These are phyloP conservation scores for Ennomos quercinarius DNA, from an alignment of 2,888 invertebrate genomes.

Conservation along the genomic window DNA sequence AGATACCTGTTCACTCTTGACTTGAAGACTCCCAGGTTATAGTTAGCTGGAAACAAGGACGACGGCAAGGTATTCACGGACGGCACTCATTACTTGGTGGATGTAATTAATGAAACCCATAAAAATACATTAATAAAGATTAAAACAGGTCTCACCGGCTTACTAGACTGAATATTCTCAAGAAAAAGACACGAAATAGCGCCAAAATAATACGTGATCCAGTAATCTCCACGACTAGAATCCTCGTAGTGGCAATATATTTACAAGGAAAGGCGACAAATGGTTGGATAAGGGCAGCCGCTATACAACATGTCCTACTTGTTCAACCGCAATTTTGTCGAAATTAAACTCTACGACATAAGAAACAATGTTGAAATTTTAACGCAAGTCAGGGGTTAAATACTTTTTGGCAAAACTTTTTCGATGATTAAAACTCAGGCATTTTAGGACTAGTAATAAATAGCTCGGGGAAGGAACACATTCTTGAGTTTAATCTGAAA, in stretches of 20 bases:
- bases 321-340: neutral
- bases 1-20: no score
- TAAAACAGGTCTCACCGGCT: no score
- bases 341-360: neutral
- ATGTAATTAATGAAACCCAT: no score
- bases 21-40: no score
- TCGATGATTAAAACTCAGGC: slow-evolving; percentile 3
- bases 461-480: neutral
- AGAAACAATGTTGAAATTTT: neutral
- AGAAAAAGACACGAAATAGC: neutral
- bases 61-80: no score
- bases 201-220: slow-evolving; percentile 6
- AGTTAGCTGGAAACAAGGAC: no score
- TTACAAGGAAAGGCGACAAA: slow-evolving; percentile 22
- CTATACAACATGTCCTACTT: slow-evolving; percentile 15
- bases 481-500: slow-evolving; percentile 5
- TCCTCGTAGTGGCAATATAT: slow-evolving; percentile 16
- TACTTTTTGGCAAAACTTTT: neutral
- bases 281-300: slow-evolving; percentile 13
- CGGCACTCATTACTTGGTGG: no score
- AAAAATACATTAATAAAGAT: no score
- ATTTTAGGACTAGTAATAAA: slow-evolving; percentile 5
- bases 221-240: slow-evolving; percentile 6
- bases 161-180: neutral
- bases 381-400: neutral